phyloP scores from a whole-genome alignment of 2,888 invertebrate species.

The Perdita meconis region DNA sequence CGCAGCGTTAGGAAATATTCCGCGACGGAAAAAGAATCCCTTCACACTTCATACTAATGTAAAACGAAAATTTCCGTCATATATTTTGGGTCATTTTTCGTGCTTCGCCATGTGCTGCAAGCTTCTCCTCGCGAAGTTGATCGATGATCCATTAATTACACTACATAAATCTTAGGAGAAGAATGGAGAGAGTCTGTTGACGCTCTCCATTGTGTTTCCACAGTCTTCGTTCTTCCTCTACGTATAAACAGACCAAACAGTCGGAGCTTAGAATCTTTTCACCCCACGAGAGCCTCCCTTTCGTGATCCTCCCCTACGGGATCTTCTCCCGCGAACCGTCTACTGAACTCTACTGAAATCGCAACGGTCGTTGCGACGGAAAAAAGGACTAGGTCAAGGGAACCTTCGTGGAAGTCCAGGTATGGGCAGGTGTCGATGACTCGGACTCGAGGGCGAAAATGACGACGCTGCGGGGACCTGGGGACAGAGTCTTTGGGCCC shows the following conservation, averaged over 20 bases:
- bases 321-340: conserved; percentile 47
- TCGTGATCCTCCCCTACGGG: conserved; percentile 10
- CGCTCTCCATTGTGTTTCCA: conserved; percentile 11
- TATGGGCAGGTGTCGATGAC: conserved; percentile 58
- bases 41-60: no score
- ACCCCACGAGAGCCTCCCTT: not conserved
- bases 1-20: no score
- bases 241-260: conserved; percentile 44
- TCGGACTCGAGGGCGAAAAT: conserved; percentile 4
- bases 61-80: no score
- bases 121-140: not conserved
- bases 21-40: no score
- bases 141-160: conserved; percentile 33
- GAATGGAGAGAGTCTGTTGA: conserved; percentile 12
- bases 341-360: conserved; percentile 29
- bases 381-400: conserved; percentile 45
- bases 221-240: conserved; percentile 23
- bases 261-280: conserved; percentile 21
- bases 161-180: no score
- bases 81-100: no score
- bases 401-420: conserved; percentile 38
- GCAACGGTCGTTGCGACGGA: conserved; percentile 51
- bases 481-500: not conserved
- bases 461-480: not conserved
- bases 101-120: not conserved